phyloP scores from a whole-genome alignment of 2,113 vertebrate genomes.

The Chaetura pelagica region DNA sequence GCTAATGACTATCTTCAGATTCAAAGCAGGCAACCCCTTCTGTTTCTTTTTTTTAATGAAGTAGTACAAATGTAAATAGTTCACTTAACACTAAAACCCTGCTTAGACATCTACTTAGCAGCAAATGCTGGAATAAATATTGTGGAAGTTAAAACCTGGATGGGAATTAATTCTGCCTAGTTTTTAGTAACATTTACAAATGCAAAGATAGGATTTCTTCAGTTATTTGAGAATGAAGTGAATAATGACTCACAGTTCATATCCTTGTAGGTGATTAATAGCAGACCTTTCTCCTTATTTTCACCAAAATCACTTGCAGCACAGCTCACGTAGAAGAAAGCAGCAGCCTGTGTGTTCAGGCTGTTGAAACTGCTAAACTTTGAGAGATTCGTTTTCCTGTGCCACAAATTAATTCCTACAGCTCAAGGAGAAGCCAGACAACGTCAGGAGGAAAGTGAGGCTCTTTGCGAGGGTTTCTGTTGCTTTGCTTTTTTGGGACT shows the following conservation, averaged over 20 bases:
- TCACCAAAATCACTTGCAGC: not conserved
- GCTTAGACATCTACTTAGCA: not conserved
- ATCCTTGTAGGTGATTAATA: not conserved
- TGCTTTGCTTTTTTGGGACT: not conserved
- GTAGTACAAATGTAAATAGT: constrained; percentile 20
- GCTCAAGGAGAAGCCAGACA: not conserved
- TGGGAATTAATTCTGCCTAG: not conserved
- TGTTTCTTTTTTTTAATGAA: not conserved
- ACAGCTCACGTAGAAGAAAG: not conserved
- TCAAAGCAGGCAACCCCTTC: constrained; percentile 20
- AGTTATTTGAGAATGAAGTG: not conserved
- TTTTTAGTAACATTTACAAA: constrained; percentile 15
- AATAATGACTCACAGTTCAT: not conserved
- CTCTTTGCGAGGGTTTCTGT: not conserved
- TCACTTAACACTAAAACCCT: not conserved
- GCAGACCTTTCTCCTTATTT: not conserved
- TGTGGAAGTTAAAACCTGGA: not conserved
- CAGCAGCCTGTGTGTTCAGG: not conserved
- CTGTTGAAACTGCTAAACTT: not conserved
- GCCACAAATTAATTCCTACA: not conserved
- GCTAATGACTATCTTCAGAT: not conserved
- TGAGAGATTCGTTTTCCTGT: not conserved
- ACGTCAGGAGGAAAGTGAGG: not conserved
- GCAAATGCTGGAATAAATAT: constrained; percentile 36
- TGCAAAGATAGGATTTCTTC: not conserved